phyloP scores from a whole-genome alignment of 2,113 vertebrate genomes.

The Dipodomys stephensi region DNA sequence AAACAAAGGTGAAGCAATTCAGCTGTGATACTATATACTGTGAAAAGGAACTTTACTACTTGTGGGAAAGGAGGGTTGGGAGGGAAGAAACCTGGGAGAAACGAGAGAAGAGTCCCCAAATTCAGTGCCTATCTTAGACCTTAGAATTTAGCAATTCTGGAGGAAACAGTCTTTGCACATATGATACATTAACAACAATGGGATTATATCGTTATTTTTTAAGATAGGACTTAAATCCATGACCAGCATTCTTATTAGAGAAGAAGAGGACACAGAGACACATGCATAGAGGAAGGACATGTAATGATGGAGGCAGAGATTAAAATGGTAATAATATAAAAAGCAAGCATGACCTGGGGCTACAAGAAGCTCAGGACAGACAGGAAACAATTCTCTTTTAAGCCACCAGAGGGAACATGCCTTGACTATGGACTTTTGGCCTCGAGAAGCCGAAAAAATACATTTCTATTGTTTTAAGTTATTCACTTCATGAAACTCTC shows the following conservation, averaged over 20 bases:
- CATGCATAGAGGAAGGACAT: neutral
- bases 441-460: neutral
- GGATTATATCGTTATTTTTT: slow-evolving; percentile 32
- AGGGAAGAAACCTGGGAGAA: too few species aligned
- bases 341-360: neutral
- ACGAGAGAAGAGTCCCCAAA: neutral
- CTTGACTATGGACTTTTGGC: neutral
- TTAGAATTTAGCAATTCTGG: neutral
- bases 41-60: too few species aligned
- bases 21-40: too few species aligned
- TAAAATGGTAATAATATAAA: neutral
- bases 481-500: neutral
- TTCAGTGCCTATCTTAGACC: neutral
- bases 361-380: neutral
- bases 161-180: neutral
- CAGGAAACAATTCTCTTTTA: neutral
- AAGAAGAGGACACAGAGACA: neutral
- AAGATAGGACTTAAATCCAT: neutral
- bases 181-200: neutral
- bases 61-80: too few species aligned
- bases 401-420: neutral
- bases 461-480: neutral
- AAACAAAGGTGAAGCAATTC: neutral
- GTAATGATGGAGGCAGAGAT: neutral
- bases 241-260: neutral